phyloP scores from a whole-genome alignment of 2,888 invertebrate species.

The Apomyelois bistriatella region DNA sequence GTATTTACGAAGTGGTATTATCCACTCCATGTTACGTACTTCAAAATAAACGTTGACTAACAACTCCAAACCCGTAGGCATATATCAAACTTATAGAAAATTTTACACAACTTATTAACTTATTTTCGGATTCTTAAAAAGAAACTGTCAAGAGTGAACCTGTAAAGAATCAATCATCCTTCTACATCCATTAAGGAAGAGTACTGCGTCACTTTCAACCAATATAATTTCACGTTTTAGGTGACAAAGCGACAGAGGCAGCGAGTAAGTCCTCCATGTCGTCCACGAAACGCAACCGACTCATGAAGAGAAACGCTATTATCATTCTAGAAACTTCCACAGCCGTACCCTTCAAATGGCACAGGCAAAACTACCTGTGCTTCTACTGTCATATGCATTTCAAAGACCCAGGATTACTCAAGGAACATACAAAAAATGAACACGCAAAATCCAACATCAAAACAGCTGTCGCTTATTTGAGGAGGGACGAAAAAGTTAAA shows the following conservation, averaged over 20 bases:
- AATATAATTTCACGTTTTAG: conserved; percentile 60
- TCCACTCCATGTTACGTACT: too few species aligned
- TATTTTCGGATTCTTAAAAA: too few species aligned
- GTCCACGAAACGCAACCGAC: conserved; percentile 57
- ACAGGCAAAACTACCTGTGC: conserved; percentile 63
- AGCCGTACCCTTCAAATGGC: conserved; percentile 67
- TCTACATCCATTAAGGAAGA: conserved; percentile 2
- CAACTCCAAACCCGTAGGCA: too few species aligned
- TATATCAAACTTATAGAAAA: too few species aligned
- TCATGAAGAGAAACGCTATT: conserved; percentile 63
- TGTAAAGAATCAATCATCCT: too few species aligned
- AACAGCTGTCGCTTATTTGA: conserved; percentile 55
- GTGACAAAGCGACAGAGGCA: conserved; percentile 40
- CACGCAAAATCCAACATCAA: conserved; percentile 50
- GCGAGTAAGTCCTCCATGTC: conserved; percentile 52
- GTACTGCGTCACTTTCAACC: background rate
- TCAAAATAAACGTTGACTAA: too few species aligned
- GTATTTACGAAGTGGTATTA: too few species aligned
- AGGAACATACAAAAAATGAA: conserved; percentile 54
- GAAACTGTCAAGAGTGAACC: too few species aligned
- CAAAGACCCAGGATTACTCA: conserved; percentile 47
- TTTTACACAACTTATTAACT: too few species aligned
- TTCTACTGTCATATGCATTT: conserved; percentile 64
- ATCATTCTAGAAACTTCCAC: conserved; percentile 56
- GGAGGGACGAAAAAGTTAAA: conserved; percentile 66